phyloP scores from a whole-genome alignment of 2,888 invertebrate genomes.

The Timema podura region DNA sequence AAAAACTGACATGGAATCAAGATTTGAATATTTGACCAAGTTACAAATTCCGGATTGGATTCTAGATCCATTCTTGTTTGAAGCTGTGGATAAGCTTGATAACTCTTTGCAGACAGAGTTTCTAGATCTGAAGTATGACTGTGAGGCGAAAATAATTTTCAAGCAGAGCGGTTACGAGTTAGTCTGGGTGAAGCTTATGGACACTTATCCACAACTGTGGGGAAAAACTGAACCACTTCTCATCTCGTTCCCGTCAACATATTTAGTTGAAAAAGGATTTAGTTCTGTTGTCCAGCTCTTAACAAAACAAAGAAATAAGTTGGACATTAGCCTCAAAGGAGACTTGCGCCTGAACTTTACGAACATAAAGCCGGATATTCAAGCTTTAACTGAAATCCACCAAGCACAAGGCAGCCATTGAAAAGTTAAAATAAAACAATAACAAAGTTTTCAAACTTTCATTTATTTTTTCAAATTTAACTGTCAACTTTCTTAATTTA shows the following conservation, averaged over 20 bases:
- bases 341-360: conserved; percentile 14
- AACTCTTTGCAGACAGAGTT: too few relatives aligned
- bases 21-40: too few relatives aligned
- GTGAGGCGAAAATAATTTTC: not conserved
- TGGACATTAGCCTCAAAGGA: conserved; percentile 14
- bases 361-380: conserved; percentile 23
- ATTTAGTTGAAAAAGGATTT: not conserved
- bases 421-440: conserved; percentile 20
- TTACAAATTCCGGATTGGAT: not conserved
- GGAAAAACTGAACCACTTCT: conserved; percentile 14
- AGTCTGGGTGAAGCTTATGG: too few relatives aligned
- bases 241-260: conserved; percentile 22
- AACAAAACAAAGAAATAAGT: not conserved
- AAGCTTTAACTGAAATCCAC: conserved; percentile 21
- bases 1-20: too few relatives aligned
- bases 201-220: conserved; percentile 7
- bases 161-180: conserved; percentile 8
- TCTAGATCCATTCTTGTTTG: not conserved
- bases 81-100: too few relatives aligned
- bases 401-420: conserved; percentile 24
- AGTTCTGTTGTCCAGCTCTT: conserved; percentile 16
- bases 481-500: not conserved
- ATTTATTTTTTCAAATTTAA: conserved; percentile 10
- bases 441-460: conserved; percentile 13
- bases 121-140: too few relatives aligned